Conservation (phyloP, 2,888 invertebrate genomes). For the Rosalia funebris region DNA sequence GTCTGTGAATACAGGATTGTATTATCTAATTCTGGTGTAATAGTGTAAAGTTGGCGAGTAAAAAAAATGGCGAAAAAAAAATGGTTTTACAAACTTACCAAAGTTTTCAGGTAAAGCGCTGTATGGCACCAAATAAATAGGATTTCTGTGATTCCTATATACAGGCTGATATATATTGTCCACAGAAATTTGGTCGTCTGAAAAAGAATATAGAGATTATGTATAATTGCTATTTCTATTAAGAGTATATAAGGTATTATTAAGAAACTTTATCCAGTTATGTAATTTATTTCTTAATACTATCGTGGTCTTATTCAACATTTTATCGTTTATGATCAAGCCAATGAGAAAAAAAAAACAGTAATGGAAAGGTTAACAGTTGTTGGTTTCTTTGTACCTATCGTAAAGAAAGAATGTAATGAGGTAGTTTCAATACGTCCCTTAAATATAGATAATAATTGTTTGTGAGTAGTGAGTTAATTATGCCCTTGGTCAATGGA, state of each 20-base stretch:
- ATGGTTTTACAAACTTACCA: slow-evolving; percentile 33
- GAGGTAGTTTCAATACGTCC: too few species aligned
- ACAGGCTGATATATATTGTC: slow-evolving; percentile 22
- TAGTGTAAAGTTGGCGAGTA: too few species aligned
- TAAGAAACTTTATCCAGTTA: too few species aligned
- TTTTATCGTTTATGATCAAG: not conserved
- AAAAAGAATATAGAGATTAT: not conserved
- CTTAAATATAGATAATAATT: too few species aligned
- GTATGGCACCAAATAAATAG: slow-evolving; percentile 34
- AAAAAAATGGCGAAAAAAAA: too few species aligned
- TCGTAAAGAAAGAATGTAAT: not conserved
- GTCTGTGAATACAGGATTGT: not conserved
- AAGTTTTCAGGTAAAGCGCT: slow-evolving; percentile 39
- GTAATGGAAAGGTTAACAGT: not conserved
- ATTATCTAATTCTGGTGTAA: too few species aligned
- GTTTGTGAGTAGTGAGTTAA: too few species aligned
- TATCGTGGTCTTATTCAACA: not conserved
- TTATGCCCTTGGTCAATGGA: too few species aligned
- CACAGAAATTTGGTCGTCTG: slow-evolving; percentile 1
- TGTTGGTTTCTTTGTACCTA: not conserved
- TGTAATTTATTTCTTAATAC: too few species aligned
- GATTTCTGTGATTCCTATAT: slow-evolving; percentile 29
- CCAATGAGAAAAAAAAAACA: not conserved
- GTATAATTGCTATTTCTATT: not conserved
- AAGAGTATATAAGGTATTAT: not conserved